phyloP scores from a whole-genome alignment of 2,888 invertebrate species.

The Cephus pygmeus region DNA sequence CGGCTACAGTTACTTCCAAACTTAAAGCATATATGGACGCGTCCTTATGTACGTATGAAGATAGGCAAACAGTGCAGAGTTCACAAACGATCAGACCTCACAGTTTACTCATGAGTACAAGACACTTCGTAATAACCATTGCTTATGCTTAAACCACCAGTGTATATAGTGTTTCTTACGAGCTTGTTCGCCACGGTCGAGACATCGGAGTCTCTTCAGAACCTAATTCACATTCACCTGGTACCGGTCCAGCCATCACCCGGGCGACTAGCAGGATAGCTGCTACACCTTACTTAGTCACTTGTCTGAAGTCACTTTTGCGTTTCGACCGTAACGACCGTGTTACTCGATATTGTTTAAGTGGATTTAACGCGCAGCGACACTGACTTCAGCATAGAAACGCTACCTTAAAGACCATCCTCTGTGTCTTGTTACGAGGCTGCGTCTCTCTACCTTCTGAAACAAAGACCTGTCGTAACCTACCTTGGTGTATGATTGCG shows the following conservation, averaged over 20 bases:
- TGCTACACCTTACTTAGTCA: background rate
- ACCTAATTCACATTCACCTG: background rate
- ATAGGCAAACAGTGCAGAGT: background rate
- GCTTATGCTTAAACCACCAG: background rate
- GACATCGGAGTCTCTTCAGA: background rate
- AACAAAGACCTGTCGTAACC: background rate
- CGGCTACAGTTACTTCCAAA: background rate
- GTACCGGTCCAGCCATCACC: too few species aligned
- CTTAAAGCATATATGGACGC: background rate
- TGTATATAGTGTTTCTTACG: background rate
- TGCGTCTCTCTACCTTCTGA: background rate
- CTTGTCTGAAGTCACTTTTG: background rate
- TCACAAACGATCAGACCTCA: background rate
- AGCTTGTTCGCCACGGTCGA: background rate
- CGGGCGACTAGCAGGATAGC: background rate
- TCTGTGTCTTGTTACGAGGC: background rate
- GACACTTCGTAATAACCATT: background rate
- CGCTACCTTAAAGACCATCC: background rate
- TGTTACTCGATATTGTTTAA: background rate
- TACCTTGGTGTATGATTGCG: background rate
- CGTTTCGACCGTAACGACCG: background rate
- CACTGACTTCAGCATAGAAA: background rate
- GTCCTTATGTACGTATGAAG: background rate
- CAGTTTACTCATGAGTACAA: background rate
- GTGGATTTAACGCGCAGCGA: background rate